Evolutionary conservation across 2,797 vertebrate species (phyloP), one percentile per base, ranked within the genome.

Genomic region (Notolepis coatsorum): DNA sequence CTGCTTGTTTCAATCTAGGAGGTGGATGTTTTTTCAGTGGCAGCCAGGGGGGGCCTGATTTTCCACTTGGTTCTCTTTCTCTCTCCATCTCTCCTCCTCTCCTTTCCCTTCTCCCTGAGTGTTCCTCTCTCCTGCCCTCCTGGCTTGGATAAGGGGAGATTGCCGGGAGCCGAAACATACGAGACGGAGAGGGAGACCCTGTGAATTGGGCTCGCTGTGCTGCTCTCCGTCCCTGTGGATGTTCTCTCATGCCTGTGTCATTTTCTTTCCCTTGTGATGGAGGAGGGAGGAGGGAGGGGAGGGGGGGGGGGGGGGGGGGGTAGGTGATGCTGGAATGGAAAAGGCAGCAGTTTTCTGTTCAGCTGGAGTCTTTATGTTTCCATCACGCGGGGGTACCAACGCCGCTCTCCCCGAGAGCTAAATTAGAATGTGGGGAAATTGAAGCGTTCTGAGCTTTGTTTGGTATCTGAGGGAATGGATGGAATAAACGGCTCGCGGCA

Each of bases 171-270:
- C 82, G 65, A 85, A 78, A 74, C 76, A 85, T 82, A 62, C 65
- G 85, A 39, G 52, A 81, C 30, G 62, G 68, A 57, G 75, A 68
- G 71, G 65, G 77, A 91, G 91, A 90, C 88, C n/a, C 90, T 71
- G 76, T 62, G 63, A 81, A 86, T 74, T 81, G 84, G 81, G 78
- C 72, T 71, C 66, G 71, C 65, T 80, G 79, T 77, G 52, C 72
- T 69, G 45, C 30, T 79, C 53, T 79, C 66, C 77, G 65, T 77
- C 64, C 78, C 73, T 82, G 73, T 78, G 73, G 71, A 85, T 65
- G 73, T 78, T 60, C 54, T 77, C 55, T 70, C 72, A 61, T 61
- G 39, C 31, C 52, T 81, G 69, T 81, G 69, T 72, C 63, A 77
- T 75, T 71, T 84, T 78, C 65, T 72, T 48, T 54, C 65, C 69